phyloP scores from a whole-genome alignment of 2,888 invertebrate genomes.

The Steinernema carpocapsae region DNA sequence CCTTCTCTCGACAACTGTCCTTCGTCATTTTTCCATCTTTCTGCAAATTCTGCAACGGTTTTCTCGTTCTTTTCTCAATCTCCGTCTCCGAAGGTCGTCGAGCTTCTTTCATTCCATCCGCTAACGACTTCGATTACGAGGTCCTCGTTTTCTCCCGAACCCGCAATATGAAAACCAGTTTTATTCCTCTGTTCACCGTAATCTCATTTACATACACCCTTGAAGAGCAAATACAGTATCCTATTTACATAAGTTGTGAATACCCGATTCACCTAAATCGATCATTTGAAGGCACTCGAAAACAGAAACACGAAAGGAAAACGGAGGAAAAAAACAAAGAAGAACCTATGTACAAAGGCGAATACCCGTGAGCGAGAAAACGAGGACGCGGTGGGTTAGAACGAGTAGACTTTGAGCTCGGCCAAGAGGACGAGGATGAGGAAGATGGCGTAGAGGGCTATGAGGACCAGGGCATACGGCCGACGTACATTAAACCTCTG shows the following conservation, averaged over 20 bases:
- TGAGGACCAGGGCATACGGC: slow-evolving; percentile 46
- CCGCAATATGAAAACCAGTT: background rate
- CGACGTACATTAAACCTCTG: slow-evolving; percentile 44
- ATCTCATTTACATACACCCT: slow-evolving; percentile 36
- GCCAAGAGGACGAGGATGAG: slow-evolving; percentile 46
- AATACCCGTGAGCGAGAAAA: slow-evolving; percentile 11
- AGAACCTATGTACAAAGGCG: background rate
- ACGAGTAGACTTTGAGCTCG: slow-evolving; percentile 44
- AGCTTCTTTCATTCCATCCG: background rate
- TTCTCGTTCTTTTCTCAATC: background rate
- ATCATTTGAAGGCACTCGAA: background rate
- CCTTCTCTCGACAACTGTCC: background rate
- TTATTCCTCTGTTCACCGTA: slow-evolving; percentile 39
- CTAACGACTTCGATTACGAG: background rate
- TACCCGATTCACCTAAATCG: background rate
- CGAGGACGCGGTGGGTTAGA: background rate
- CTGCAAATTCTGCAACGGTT: slow-evolving; percentile 25
- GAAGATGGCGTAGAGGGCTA: slow-evolving; percentile 46
- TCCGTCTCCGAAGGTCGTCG: background rate
- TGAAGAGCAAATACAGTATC: background rate
- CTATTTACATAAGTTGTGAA: background rate
- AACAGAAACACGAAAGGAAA: background rate
- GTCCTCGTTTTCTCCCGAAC: background rate
- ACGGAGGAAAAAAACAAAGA: background rate
- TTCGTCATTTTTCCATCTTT: slow-evolving; percentile 14